These are phyloP conservation scores for Spinus pinus DNA, from an alignment of 2,797 vertebrate genomes.

Conservation along the genomic window DNA sequence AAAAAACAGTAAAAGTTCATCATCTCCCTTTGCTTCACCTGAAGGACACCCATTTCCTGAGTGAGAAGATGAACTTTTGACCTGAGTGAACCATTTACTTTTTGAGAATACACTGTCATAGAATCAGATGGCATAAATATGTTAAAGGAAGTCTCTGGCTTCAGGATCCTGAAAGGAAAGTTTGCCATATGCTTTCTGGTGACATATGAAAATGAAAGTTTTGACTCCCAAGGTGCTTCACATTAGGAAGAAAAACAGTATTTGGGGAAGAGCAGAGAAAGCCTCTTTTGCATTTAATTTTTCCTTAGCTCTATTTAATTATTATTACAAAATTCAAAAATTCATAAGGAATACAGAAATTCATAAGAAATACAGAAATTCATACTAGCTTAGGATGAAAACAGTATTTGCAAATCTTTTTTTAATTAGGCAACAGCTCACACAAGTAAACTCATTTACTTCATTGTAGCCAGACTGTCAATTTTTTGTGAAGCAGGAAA, in stretches of 20 bases:
- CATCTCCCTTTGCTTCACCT: not conserved
- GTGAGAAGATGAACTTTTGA: not conserved
- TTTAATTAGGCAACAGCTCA: not conserved
- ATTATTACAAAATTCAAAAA: not conserved
- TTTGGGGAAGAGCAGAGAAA: not conserved
- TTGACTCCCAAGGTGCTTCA: not conserved
- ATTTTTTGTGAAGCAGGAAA: not conserved
- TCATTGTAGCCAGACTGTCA: not conserved
- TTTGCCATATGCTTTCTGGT: not conserved
- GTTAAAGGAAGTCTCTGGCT: not conserved
- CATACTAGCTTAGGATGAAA: not conserved
- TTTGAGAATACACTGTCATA: not conserved
- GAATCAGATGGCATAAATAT: not conserved
- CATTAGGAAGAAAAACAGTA: not conserved
- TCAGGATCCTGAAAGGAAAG: not conserved
- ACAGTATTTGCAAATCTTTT: fast-evolving
- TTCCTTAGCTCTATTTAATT: not conserved
- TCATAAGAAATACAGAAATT: not conserved
- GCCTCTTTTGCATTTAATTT: not conserved
- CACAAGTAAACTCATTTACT: not conserved
- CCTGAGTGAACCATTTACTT: not conserved
- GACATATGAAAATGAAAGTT: not conserved
- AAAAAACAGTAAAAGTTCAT: too few species aligned
- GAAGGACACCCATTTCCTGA: not conserved
- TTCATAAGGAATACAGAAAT: not conserved